Percentiles rank a stretch among this genome's conserved stretches.
Conservation (phyloP, 1,140 invertebrate genomes). For the Cecropterus lyciades region DNA sequence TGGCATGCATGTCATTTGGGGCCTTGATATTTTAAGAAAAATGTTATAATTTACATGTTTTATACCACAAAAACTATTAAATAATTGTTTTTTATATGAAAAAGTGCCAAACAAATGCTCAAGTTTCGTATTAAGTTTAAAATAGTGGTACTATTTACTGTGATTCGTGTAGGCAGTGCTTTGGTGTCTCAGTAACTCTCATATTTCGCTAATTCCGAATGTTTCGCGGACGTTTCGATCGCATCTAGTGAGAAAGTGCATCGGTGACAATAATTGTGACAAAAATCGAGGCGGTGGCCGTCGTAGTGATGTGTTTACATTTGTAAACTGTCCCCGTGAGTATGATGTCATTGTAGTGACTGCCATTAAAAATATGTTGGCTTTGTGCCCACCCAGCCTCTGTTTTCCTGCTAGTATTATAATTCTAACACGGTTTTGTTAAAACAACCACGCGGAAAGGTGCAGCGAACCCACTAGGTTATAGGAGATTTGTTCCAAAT, state of each 20-base stretch:
- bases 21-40: slow-evolving; percentile 68
- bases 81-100: slow-evolving; percentile 44
- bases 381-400: slow-evolving; percentile 75
- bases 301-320: slow-evolving; percentile 81
- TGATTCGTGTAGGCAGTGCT: slow-evolving; percentile 73
- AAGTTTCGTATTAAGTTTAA: slow-evolving; percentile 42
- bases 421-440: slow-evolving; percentile 67
- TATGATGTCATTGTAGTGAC: slow-evolving; percentile 81
- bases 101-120: slow-evolving; percentile 53
- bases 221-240: slow-evolving; percentile 40
- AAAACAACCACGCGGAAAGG: slow-evolving; percentile 71
- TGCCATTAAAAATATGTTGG: slow-evolving; percentile 81
- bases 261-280: slow-evolving; percentile 40
- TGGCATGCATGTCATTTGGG: slow-evolving; percentile 79
- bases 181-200: slow-evolving; percentile 63
- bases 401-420: slow-evolving; percentile 72
- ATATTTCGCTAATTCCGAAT: slow-evolving; percentile 52
- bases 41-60: slow-evolving; percentile 60
- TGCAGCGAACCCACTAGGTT: slow-evolving; percentile 67
- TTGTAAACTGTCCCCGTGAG: slow-evolving; percentile 76
- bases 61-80: slow-evolving; percentile 40
- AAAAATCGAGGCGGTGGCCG: slow-evolving; percentile 43
- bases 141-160: slow-evolving; percentile 47
- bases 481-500: slow-evolving; percentile 52
- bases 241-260: slow-evolving; percentile 23